Percentiles rank a stretch among this genome's conserved stretches.
Conservation (phyloP, 2,113 vertebrate species). For the Felis chaus region DNA sequence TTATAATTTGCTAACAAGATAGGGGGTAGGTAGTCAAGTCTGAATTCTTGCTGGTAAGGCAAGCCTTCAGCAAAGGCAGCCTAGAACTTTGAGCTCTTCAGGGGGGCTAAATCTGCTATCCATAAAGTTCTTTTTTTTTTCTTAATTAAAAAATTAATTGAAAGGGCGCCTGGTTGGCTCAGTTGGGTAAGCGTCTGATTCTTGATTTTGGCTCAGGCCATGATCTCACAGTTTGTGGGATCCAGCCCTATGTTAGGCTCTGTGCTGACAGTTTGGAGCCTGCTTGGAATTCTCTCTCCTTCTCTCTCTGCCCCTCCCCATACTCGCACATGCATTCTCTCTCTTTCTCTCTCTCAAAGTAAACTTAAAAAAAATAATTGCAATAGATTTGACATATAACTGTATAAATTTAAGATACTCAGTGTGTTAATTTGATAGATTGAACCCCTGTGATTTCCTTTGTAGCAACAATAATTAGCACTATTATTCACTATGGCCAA, state of each 20-base stretch:
- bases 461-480: neutral
- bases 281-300: no score
- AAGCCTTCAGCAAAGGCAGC: neutral
- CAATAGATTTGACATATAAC: neutral
- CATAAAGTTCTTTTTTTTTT: neutral
- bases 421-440: neutral
- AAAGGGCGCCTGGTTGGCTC: no score
- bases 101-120: neutral
- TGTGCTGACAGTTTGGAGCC: no score
- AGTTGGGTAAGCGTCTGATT: no score
- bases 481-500: neutral
- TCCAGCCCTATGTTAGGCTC: no score
- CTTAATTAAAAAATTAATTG: neutral
- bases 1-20: neutral
- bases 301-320: no score
- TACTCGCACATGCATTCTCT: no score
- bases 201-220: no score
- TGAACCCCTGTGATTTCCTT: neutral
- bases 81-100: neutral
- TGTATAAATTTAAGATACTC: neutral
- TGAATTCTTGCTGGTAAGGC: neutral
- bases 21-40: neutral
- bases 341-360: no score
- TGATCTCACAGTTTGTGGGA: no score
- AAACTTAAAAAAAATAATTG: neutral